These are phyloP conservation scores for Macropis europaea DNA, from an alignment of 2,888 invertebrate species.

Conservation along the genomic window DNA sequence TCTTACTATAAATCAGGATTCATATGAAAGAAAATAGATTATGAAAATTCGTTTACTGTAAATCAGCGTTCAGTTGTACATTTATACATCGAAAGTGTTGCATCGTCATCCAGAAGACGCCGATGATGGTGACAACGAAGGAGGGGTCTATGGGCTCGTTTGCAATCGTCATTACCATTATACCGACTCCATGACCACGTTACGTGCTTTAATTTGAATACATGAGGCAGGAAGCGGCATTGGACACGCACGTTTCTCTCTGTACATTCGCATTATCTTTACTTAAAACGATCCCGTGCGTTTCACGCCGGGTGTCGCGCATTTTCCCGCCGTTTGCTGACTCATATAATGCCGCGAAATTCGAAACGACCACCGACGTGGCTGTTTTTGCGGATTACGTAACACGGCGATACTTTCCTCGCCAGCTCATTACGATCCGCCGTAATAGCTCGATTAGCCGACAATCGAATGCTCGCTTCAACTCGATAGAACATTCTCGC, in stretches of 20 bases:
- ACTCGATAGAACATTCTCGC: too few species aligned
- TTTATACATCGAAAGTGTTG: too few species aligned
- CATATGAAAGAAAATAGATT: too few species aligned
- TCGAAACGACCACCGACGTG: slow-evolving; percentile 53
- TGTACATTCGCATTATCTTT: slow-evolving; percentile 65
- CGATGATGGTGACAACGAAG: slow-evolving; percentile 23
- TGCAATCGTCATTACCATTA: slow-evolving; percentile 71
- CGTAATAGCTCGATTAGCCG: slow-evolving; percentile 1
- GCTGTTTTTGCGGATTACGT: slow-evolving; percentile 35
- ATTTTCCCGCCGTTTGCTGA: slow-evolving; percentile 40
- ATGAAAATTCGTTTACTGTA: too few species aligned
- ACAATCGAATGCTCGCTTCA: not conserved
- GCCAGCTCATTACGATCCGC: slow-evolving; percentile 1
- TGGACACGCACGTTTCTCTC: slow-evolving; percentile 72
- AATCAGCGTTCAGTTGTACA: too few species aligned
- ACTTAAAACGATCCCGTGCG: slow-evolving; percentile 57
- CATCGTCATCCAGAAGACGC: slow-evolving; percentile 59
- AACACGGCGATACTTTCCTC: slow-evolving; percentile 2
- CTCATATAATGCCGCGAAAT: slow-evolving; percentile 58
- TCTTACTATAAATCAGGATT: too few species aligned
- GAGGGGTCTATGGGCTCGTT: slow-evolving; percentile 60
- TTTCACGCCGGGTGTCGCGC: slow-evolving; percentile 17
- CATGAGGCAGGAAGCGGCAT: slow-evolving; percentile 73
- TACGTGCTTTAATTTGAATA: slow-evolving; percentile 75
- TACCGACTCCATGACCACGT: slow-evolving; percentile 58